Evolutionary conservation across 2,888 invertebrate genomes (phyloP).

Genomic region (Platycheirus rosarum): DNA sequence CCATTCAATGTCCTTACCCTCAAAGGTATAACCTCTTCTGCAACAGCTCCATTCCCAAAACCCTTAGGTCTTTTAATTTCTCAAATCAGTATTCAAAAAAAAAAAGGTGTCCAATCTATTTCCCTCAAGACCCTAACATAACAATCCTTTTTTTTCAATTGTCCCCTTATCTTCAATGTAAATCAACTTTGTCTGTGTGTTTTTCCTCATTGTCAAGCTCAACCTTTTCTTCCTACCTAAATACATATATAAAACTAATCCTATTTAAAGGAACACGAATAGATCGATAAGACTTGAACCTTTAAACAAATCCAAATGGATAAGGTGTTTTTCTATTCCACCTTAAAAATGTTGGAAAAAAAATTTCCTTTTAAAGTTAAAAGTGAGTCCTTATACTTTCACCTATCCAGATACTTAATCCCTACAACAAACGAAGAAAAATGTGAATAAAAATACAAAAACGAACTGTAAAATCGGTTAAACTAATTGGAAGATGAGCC

Average conservation of each 20-base stretch:
- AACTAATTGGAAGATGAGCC: not conserved
- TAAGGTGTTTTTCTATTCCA: not conserved
- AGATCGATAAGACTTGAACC: constrained; percentile 23
- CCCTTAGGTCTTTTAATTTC: too few species aligned
- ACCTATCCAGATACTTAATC: constrained; percentile 1
- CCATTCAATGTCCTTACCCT: too few species aligned
- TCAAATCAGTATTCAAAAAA: too few species aligned
- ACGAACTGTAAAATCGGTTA: not conserved
- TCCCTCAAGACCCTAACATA: too few species aligned
- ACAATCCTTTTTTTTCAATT: constrained; percentile 11
- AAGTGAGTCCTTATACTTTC: not conserved
- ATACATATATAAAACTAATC: constrained; percentile 24
- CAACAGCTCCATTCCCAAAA: too few species aligned
- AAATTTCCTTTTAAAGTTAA: not conserved
- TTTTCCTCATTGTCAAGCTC: constrained; percentile 8
- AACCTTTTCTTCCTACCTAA: constrained; percentile 7
- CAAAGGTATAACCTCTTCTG: too few species aligned
- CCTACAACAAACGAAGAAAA: not conserved
- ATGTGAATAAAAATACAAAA: not conserved
- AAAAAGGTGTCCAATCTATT: too few species aligned
- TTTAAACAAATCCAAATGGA: constrained; percentile 31
- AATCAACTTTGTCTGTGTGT: not conserved
- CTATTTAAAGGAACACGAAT: constrained; percentile 24
- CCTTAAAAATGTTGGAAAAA: not conserved
- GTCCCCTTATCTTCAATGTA: not conserved